Base-by-base conservation (phyloP, 2,113 vertebrate genomes). In the Oryzias melastigma region DNA sequence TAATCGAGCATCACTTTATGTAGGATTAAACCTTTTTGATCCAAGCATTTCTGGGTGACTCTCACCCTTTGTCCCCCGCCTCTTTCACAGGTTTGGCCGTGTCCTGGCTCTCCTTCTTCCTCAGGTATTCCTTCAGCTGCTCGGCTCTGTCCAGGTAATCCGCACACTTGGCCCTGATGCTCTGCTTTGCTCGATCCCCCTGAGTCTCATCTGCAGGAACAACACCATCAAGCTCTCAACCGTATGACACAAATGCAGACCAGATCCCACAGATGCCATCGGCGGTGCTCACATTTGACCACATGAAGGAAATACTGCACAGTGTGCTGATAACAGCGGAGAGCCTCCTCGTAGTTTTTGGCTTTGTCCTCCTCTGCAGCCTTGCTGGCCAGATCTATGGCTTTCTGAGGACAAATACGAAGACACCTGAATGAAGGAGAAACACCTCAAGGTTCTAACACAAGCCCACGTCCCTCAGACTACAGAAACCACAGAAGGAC, bases 121-220 rank as follows among this genome's bases (percentile, higher is more conserved):
- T 92, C 83, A 99, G 85, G 57, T 97, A 98, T 3, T 94, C 91
- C 90, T 98, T 98, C 74, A 99, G 92, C 89, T 97, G 94, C 88
- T 99, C 96, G 0, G 95, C 96, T 56, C 96, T 79, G 84, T 96
- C 96, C 91, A 98, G 90, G 86, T 99, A 99, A 75, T 98, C 95
- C 66, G 84, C 0, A 51, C 97, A 98, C 82, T 97, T 98, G 14
- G 88, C 93, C 22, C 95, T 91, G 82, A 99, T 97, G 87, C 95
- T 97, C 79, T 92, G 91, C 85, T 95, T 95, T 0, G 95, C 93
- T 65, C 95, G 95, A 19, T 95, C 94, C 0, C 90, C 94, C 82
- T 94, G 92, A 0, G 93, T 87, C 63, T 99, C 97, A 90, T 98
- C 96, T 98, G 64, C 18, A 71, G 14, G 1, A 19, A 35, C 24